Evolutionary conservation across 2,797 vertebrate species (phyloP).

Genomic region (Sebastes hopkinsi): DNA sequence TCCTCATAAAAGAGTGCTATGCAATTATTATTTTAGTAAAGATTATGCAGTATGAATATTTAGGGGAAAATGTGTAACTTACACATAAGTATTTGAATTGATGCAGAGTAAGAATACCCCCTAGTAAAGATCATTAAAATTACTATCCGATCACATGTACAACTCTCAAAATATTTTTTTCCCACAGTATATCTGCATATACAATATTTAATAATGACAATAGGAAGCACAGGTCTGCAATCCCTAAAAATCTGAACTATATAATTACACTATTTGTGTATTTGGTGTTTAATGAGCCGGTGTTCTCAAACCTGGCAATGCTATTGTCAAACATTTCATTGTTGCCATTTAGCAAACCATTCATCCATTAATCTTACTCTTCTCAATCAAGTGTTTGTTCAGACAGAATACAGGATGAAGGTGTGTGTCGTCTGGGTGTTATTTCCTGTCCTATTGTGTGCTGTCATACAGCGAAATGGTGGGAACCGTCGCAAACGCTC

Average conservation of each 20-base stretch:
- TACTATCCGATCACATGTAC: not conserved
- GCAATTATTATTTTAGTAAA: not conserved
- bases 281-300: constrained; percentile 8
- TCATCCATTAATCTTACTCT: constrained; percentile 64
- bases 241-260: not conserved
- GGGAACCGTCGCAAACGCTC: constrained; percentile 55
- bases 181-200: not conserved
- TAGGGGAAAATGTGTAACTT: not conserved
- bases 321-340: constrained; percentile 40
- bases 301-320: constrained; percentile 27
- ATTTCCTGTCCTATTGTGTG: constrained; percentile 74
- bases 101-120: not conserved
- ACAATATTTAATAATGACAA: not conserved
- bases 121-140: not conserved
- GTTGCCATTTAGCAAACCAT: constrained; percentile 44
- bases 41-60: too few relatives aligned
- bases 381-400: constrained; percentile 62
- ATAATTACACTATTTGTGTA: constrained; percentile 31
- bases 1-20: not conserved
- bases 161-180: not conserved
- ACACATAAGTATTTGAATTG: not conserved
- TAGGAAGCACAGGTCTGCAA: not conserved
- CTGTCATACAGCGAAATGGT: constrained; percentile 52
- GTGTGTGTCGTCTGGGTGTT: constrained; percentile 65
- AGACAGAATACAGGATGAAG: constrained; percentile 71